Conservation (phyloP, 2,888 invertebrate genomes). For the Melieria omissa region DNA sequence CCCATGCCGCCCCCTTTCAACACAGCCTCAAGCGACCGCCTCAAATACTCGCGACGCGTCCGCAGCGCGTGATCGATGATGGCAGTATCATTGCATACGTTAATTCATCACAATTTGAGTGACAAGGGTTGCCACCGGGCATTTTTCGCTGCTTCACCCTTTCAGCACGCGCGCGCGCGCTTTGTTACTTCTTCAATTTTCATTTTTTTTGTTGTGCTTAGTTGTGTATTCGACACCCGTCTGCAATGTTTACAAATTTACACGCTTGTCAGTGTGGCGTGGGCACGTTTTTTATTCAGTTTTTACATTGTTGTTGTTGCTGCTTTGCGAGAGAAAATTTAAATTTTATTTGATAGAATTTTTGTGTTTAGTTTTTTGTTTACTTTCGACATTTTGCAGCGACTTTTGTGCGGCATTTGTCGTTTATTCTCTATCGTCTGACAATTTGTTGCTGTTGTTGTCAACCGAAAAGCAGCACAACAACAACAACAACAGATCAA, state of each 20-base stretch:
- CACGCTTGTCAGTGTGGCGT: conserved; percentile 28
- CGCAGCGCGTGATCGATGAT: no score
- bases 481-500: no score
- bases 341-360: conserved; percentile 53
- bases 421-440: no score
- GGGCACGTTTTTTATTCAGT: background rate
- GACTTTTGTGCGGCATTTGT: conserved; percentile 20
- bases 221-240: conserved; percentile 44
- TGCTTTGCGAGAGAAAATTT: conserved; percentile 46
- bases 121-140: conserved; percentile 33
- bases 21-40: no score
- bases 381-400: conserved; percentile 13
- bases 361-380: conserved; percentile 8
- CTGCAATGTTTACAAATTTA: conserved; percentile 53
- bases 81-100: conserved; percentile 33
- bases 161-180: background rate
- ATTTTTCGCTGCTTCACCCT: background rate
- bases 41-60: no score
- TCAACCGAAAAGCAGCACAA: no score
- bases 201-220: conserved; percentile 43
- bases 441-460: no score
- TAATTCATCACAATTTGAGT: conserved; percentile 38
- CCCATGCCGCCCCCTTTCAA: no score
- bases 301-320: no score
- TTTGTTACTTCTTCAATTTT: background rate